A percentile compares a stretch with the other conserved stretches of the same genome.
Evolutionary conservation across 2,888 invertebrate genomes (phyloP).

Genomic region (Bibio marci): DNA sequence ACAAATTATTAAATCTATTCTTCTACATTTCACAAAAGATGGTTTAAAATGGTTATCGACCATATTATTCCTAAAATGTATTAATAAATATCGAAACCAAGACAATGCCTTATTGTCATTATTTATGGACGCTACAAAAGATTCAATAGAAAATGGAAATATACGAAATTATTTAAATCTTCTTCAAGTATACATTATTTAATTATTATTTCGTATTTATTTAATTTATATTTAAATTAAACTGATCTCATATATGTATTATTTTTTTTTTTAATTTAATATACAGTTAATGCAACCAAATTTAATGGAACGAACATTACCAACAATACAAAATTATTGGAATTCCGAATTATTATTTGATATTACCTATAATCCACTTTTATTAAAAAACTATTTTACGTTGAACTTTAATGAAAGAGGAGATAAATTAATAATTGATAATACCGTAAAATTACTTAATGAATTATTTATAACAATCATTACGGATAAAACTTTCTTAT

Average conservation of each 20-base stretch:
- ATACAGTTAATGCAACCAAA: too few relatives aligned
- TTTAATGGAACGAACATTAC: too few relatives aligned
- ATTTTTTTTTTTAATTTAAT: too few relatives aligned
- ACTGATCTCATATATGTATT: too few relatives aligned
- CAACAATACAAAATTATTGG: too few relatives aligned
- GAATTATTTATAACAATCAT: slow-evolving; percentile 25
- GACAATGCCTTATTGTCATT: slow-evolving; percentile 20
- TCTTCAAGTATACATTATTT: too few relatives aligned
- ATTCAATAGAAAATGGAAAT: slow-evolving; percentile 14
- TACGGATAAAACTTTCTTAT: slow-evolving; percentile 24
- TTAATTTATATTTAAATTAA: too few relatives aligned
- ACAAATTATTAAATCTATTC: too few relatives aligned
- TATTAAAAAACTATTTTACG: slow-evolving; percentile 22
- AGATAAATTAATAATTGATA: slow-evolving; percentile 20
- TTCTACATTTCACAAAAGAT: too few relatives aligned
- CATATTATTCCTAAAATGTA: slow-evolving; percentile 15
- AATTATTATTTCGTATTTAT: too few relatives aligned
- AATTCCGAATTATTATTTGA: too few relatives aligned
- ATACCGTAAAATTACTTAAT: slow-evolving; percentile 21
- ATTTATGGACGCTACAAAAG: slow-evolving; percentile 19
- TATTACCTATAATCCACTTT: too few relatives aligned
- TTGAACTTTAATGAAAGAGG: slow-evolving; percentile 17
- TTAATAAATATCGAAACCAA: slow-evolving; percentile 18
- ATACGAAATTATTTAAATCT: slow-evolving; percentile 17
- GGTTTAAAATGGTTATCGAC: slow-evolving; percentile 17